Percentiles rank a stretch among this genome's conserved stretches.
Evolutionary conservation across 2,113 vertebrate genomes (phyloP).

Genomic region (Oophaga pumilio): DNA sequence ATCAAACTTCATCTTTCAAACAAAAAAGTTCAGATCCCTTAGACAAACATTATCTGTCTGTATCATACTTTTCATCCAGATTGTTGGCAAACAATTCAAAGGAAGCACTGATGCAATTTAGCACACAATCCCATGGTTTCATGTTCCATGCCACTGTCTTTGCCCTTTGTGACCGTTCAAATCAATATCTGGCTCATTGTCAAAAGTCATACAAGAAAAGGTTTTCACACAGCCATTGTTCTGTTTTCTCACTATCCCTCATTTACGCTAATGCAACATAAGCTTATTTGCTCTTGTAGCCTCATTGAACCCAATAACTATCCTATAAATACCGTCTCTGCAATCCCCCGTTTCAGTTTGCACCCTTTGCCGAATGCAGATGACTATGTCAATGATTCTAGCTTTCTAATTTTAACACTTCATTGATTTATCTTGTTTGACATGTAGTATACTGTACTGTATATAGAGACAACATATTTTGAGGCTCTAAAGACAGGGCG

Average conservation of each 20-base stretch:
- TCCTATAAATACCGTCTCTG: background rate
- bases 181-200: background rate
- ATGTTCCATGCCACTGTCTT: background rate
- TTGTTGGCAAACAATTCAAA: conserved; percentile 1
- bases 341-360: background rate
- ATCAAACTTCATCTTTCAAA: conserved; percentile 1
- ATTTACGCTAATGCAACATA: background rate
- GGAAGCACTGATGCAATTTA: background rate
- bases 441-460: background rate
- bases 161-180: background rate
- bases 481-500: background rate
- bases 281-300: background rate
- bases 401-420: background rate
- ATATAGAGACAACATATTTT: background rate
- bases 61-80: background rate
- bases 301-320: conserved; percentile 1
- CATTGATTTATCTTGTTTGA: background rate
- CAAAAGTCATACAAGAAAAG: background rate
- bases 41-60: conserved; percentile 22
- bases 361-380: background rate
- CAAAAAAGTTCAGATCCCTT: background rate
- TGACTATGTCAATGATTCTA: background rate
- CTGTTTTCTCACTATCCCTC: background rate
- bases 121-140: conserved; percentile 3
- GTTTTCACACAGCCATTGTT: background rate